Conservation (phyloP, 2,797 vertebrate genomes). For the Ptychobarbus kaznakovi region DNA sequence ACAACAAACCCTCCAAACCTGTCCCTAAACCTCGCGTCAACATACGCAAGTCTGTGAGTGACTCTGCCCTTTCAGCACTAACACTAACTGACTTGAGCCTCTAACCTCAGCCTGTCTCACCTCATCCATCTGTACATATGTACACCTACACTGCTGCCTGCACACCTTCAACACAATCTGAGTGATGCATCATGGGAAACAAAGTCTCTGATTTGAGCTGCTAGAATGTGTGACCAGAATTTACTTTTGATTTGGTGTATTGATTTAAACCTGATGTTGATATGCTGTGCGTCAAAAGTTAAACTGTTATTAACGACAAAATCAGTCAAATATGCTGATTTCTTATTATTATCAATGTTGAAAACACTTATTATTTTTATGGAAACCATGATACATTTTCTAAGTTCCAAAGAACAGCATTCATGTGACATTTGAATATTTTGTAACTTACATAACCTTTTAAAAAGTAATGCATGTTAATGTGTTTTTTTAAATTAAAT, state of each 20-base stretch:
- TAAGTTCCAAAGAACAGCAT: neutral
- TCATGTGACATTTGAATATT: neutral
- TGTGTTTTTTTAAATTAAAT: neutral
- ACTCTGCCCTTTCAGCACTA: conserved; percentile 28
- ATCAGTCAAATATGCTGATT: neutral
- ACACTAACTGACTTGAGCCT: neutral
- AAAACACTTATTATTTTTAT: neutral
- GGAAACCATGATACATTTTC: neutral
- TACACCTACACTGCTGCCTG: neutral
- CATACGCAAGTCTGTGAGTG: conserved; percentile 97
- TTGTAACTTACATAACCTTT: neutral
- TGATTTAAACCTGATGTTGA: conserved; percentile 3
- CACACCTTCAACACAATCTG: neutral
- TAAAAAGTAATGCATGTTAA: neutral
- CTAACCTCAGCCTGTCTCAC: neutral
- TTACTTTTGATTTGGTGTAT: neutral
- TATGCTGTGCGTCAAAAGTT: neutral
- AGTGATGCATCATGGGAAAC: conserved; percentile 33
- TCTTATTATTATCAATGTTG: neutral
- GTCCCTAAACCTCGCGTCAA: conserved; percentile 97
- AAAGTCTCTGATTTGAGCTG: conserved; percentile 12
- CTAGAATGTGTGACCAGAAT: neutral
- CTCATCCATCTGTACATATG: neutral
- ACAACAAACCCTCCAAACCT: conserved; percentile 96
- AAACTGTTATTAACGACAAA: neutral